Evolutionary conservation across 1,140 invertebrate species (phyloP).

Genomic region (Diachasmimorpha longicaudata): DNA sequence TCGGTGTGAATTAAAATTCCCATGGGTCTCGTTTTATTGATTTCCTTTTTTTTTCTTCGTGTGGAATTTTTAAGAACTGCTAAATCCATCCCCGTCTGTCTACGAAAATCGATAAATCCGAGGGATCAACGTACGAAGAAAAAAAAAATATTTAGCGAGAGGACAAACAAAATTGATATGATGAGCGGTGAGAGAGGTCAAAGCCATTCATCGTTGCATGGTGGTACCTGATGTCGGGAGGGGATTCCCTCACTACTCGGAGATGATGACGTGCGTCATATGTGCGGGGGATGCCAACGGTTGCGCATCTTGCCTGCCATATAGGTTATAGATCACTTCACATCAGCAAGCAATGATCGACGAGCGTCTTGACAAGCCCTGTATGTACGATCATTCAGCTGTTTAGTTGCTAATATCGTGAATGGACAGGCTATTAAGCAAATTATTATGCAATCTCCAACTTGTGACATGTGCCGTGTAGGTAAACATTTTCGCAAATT

Average conservation of each 20-base stretch:
- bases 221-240: conserved; percentile 2
- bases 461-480: not conserved
- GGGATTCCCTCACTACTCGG: not conserved
- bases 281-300: conserved; percentile 1
- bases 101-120: not conserved
- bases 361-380: conserved; percentile 5
- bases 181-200: not conserved
- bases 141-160: not conserved
- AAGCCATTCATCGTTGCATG: conserved; percentile 11
- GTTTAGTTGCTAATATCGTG: not conserved
- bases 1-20: not conserved
- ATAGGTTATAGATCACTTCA: not conserved
- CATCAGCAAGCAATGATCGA: conserved; percentile 21
- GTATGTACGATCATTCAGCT: not conserved
- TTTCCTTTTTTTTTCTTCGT: no score
- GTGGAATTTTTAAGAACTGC: no score
- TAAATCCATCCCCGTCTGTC: not conserved
- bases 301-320: not conserved
- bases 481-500: not conserved
- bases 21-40: not conserved
- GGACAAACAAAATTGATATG: not conserved
- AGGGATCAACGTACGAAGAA: not conserved
- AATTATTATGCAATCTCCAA: not conserved
- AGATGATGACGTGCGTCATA: conserved; percentile 17
- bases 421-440: not conserved